phyloP scores from a whole-genome alignment of 2,113 vertebrate species.

The Microcebus griseorufus region DNA sequence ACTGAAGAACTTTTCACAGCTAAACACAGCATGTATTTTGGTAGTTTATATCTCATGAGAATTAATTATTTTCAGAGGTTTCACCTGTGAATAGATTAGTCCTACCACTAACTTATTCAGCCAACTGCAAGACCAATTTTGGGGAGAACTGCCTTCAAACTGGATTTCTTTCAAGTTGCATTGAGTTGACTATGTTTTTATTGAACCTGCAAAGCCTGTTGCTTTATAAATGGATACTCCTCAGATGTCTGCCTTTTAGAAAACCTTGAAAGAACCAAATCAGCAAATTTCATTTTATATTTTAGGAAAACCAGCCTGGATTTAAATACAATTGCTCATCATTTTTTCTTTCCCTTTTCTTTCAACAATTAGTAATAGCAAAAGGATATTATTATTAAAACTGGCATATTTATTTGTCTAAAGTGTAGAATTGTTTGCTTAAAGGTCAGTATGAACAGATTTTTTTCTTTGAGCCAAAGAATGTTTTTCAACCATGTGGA shows the following conservation, averaged over 20 bases:
- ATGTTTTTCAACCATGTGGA: background rate
- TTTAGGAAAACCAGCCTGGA: background rate
- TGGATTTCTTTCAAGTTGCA: background rate
- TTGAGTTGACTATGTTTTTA: background rate
- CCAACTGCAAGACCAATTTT: background rate
- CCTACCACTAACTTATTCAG: background rate
- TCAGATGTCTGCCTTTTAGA: background rate
- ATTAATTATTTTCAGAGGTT: background rate
- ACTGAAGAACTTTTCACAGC: background rate
- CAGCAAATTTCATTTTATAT: background rate
- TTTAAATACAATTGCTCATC: background rate
- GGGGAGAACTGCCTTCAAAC: background rate
- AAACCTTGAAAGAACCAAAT: background rate
- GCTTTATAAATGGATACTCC: background rate
- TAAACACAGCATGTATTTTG: background rate
- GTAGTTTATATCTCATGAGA: background rate
- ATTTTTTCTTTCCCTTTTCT: background rate
- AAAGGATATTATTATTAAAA: background rate
- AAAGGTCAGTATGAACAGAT: background rate
- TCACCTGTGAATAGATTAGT: background rate
- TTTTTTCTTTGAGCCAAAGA: conserved; percentile 9
- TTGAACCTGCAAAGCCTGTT: background rate
- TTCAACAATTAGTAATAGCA: background rate
- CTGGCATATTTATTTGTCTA: background rate
- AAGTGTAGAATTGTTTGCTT: conserved; percentile 23